Conservation (phyloP, 2,797 vertebrate species). For the Schizopygopsis malacanthus region DNA sequence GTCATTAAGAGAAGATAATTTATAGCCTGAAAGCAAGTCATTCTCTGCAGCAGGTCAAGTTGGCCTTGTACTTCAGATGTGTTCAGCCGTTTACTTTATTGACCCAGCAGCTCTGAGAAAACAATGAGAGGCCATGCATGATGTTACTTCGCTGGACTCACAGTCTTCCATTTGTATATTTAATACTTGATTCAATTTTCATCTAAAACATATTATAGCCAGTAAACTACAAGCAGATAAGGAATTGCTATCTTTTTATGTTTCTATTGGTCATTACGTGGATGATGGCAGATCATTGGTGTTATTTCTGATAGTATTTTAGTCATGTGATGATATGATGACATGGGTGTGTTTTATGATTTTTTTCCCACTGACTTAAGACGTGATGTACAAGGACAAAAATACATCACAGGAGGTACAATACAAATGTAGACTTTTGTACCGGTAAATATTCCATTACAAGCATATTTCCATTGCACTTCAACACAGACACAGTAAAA, state of each 20-base stretch:
- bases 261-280: neutral
- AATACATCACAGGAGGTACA: too few species aligned
- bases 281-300: neutral
- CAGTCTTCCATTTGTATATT: neutral
- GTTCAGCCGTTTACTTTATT: conserved; percentile 79
- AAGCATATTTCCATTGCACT: neutral
- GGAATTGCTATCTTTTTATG: neutral
- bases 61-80: conserved; percentile 73
- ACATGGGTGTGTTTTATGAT: conserved; percentile 14
- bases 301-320: neutral
- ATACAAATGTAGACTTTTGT: conserved; percentile 35
- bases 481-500: conserved; percentile 8
- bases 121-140: neutral
- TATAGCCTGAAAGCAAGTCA: neutral
- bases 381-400: neutral
- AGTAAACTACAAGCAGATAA: neutral
- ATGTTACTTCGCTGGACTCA: neutral
- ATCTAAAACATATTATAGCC: neutral
- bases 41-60: conserved; percentile 75
- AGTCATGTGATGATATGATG: conserved; percentile 22
- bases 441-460: conserved; percentile 5
- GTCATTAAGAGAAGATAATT: neutral
- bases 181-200: too few species aligned
- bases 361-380: conserved; percentile 20
- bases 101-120: conserved; percentile 80